Conservation (phyloP, 2,888 invertebrate species). For the Drosophila algonquin region DNA sequence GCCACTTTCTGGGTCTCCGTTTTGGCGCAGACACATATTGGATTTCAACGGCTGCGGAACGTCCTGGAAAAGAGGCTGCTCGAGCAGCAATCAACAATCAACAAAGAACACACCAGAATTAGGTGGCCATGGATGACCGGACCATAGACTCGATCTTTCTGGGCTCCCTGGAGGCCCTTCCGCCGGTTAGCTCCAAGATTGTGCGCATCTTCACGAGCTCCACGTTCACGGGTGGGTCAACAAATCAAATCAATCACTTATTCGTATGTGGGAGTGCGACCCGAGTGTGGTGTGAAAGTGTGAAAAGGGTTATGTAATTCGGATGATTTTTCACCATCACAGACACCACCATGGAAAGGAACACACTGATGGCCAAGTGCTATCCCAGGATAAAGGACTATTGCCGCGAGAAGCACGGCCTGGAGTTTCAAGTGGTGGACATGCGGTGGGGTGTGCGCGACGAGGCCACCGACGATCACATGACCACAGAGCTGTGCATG, state of each 20-base stretch:
- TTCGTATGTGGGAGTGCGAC: no score
- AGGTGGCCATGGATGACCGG: constrained; percentile 91
- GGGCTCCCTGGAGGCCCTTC: constrained; percentile 93
- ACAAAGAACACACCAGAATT: not conserved
- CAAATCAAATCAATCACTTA: constrained; percentile 1
- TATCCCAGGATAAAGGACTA: constrained; percentile 98
- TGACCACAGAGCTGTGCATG: constrained; percentile 99
- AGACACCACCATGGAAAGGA: constrained; percentile 99
- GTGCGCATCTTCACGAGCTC: constrained; percentile 99
- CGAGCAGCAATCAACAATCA: constrained; percentile 9
- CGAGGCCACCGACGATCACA: constrained; percentile 99
- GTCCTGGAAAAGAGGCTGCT: constrained; percentile 38
- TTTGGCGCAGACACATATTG: constrained; percentile 57
- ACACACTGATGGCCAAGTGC: constrained; percentile 98
- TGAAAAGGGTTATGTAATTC: constrained; percentile 56
- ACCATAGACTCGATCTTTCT: constrained; percentile 95
- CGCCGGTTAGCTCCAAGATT: constrained; percentile 98
- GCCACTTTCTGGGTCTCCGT: constrained; percentile 66
- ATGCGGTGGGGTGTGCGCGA: constrained; percentile 99
- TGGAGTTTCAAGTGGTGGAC: constrained; percentile 99
- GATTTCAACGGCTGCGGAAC: constrained; percentile 60
- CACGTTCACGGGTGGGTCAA: constrained; percentile 95
- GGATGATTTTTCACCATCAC: constrained; percentile 13
- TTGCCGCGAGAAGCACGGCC: constrained; percentile 97
- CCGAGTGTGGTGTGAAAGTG: constrained; percentile 19